Evolutionary conservation across 1,140 invertebrate species (phyloP), one percentile per base, ranked within the genome.

Genomic region (Drosophila parabipectinata): DNA sequence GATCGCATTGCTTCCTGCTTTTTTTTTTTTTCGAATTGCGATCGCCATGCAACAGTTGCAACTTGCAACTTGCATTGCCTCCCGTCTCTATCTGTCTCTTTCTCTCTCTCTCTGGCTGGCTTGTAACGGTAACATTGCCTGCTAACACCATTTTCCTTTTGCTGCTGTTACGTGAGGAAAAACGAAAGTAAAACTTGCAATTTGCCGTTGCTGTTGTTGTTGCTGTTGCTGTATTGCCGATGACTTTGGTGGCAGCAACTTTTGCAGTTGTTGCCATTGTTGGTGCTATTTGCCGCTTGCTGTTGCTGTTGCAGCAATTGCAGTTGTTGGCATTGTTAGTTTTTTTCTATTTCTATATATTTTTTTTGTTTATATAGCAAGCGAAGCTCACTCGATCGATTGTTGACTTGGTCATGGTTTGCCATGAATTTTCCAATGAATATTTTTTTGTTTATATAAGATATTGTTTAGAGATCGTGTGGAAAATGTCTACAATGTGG

Each of bases 91-190:
- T 28, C 26, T 28, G 5, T 28, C 26, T 28, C 5, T 28, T 0
- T 28, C 5, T 6, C 26, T 28, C 26, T 28, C 26, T 28, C 5
- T 28, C 26, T 30, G 9, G 10, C 15, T 34, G 64, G 30, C 41
- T 53, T 41, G 72, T 58, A 75, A 72, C 74, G 82, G 69, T 67
- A 87, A 87, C 82, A 82, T 87, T 88, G 82, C 82, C 82, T 87
- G 82, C 83, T 87, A 87, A 87, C 82, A 87, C 82, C 83, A 87
- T 87, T 87, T 87, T 87, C 82, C 82, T 88, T 87, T 87, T 88
- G 74, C 71, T 51, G 73, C 56, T 68, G 82, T 85, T 85, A 85
- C 82, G 82, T 85, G 78, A 75, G 72, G 67, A 85, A 85, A 85
- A 85, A 85, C 82, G 82, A 85, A 85, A 85, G 81, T 85, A 85